Base-by-base conservation (phyloP, 2,113 vertebrate species). In the Agelaius tricolor region DNA sequence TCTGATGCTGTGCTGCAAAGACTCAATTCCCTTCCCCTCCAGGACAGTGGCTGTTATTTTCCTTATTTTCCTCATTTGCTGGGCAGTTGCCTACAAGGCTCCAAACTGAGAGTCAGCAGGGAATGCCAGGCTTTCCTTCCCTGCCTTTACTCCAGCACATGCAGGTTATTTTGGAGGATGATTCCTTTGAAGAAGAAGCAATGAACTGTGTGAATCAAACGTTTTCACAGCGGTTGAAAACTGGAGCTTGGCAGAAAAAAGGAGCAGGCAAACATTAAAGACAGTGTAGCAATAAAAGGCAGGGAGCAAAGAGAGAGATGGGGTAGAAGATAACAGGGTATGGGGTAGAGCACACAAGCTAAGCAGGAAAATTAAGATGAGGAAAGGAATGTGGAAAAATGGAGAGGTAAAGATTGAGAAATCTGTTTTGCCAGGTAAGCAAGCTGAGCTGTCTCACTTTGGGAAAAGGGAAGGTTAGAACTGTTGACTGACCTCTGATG, bases 301-400 rank as follows among this genome's bases (percentile, higher is more conserved):
- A 80, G 85, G 61, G 92, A 90, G 92, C 55, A 63, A 31, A 37
- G 55, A 75, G 57, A 84, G 94, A 96, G 93, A 84, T 95, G 79
- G 31, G 59, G 28, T 84, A 47, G 80, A 69, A 95, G 96, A 93
- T 96, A 93, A 65, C 26, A 68, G 18, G 52, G n/a, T 52, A 43
- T 28, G 39, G 55, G 52, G 54, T 68, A 95, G 73, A 93, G 79
- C 35, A 47, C 62, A 69, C 73, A 80, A 84, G 90, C 59, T 75
- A 21, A 93, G 73, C 86, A 75, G 79, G 92, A 86, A 94, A 90
- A 96, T 77, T 92, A 12, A 61, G 68, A 65, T 51, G 86, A 75
- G 62, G 79, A 93, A 88, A 86, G 75, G 78, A 94, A 95, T 84
- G 89, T 84, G 84, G 62, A 89, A 90, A 96, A 97, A 92, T 52